Percentiles rank a stretch among this genome's conserved stretches.
phyloP scores from a whole-genome alignment of 1,140 invertebrate species.

The Dysdera silvatica region DNA sequence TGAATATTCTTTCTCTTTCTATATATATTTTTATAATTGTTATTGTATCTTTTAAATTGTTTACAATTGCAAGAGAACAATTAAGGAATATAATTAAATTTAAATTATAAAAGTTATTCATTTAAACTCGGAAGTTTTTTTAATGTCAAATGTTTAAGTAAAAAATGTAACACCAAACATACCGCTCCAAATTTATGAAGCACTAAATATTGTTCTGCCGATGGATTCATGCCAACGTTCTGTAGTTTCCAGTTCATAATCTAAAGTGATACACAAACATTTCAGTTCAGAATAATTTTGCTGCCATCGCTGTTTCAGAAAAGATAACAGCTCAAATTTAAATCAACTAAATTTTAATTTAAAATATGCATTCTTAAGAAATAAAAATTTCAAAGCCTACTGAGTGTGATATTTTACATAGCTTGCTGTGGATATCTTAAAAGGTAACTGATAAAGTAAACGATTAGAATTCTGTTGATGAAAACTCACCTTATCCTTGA shows the following conservation, averaged over 20 bases:
- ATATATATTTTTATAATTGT: not conserved
- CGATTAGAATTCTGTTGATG: not conserved
- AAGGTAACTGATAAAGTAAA: not conserved
- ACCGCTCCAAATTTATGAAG: slow-evolving; percentile 87
- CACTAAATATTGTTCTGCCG: slow-evolving; percentile 72
- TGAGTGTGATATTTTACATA: too few relatives aligned
- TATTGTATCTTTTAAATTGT: not conserved
- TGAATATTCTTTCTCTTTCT: not conserved
- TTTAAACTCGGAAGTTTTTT: not conserved
- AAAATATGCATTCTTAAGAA: too few relatives aligned
- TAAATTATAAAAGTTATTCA: not conserved
- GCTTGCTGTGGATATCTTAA: too few relatives aligned
- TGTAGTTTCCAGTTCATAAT: slow-evolving; percentile 63
- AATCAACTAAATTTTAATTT: too few relatives aligned
- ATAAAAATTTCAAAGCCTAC: too few relatives aligned
- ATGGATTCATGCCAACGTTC: slow-evolving; percentile 56
- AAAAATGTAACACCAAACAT: slow-evolving; percentile 52
- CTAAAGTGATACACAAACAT: slow-evolving; percentile 40
- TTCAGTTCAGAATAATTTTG: too few relatives aligned
- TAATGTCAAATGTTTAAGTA: not conserved
- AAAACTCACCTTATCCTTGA: slow-evolving; percentile 63
- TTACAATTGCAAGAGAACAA: not conserved
- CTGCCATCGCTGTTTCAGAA: too few relatives aligned
- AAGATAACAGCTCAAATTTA: too few relatives aligned
- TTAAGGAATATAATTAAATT: not conserved